Conservation (phyloP, 2,888 invertebrate species). For the Coelopa pilipes region DNA sequence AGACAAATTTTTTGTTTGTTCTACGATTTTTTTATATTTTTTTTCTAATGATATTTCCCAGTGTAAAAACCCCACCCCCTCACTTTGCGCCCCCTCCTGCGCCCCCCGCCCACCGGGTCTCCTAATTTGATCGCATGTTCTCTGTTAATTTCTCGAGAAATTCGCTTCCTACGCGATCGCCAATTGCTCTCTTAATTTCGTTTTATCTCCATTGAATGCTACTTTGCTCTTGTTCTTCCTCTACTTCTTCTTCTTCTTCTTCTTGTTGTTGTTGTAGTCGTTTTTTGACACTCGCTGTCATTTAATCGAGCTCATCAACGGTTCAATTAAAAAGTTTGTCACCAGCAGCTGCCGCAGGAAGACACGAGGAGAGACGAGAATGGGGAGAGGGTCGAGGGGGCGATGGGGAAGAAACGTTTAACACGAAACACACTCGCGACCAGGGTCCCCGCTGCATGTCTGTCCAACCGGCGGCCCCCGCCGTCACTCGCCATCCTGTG, state of each 20-base stretch:
- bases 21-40: background rate
- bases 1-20: background rate
- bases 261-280: background rate
- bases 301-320: slow-evolving; percentile 34
- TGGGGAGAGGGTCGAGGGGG: too few relatives aligned
- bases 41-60: background rate
- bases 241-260: too few relatives aligned
- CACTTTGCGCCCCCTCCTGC: background rate
- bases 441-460: too few relatives aligned
- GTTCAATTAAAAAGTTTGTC: slow-evolving; percentile 35
- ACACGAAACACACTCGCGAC: too few relatives aligned
- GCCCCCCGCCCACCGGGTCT: background rate
- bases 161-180: background rate
- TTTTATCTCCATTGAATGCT: background rate
- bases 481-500: too few relatives aligned
- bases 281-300: slow-evolving; percentile 14
- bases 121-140: slow-evolving; percentile 20
- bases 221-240: background rate
- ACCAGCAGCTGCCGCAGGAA: slow-evolving; percentile 23
- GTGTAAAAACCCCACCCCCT: background rate
- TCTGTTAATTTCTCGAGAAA: slow-evolving; percentile 7
- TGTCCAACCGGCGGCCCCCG: too few relatives aligned
- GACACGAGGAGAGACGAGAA: background rate
- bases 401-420: too few relatives aligned
- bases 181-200: background rate